Percentiles rank a stretch among this genome's conserved stretches.
Evolutionary conservation across 64 coral and sea anemone genomes (phyloP).

Genomic region (Pocillopora damicornis): DNA sequence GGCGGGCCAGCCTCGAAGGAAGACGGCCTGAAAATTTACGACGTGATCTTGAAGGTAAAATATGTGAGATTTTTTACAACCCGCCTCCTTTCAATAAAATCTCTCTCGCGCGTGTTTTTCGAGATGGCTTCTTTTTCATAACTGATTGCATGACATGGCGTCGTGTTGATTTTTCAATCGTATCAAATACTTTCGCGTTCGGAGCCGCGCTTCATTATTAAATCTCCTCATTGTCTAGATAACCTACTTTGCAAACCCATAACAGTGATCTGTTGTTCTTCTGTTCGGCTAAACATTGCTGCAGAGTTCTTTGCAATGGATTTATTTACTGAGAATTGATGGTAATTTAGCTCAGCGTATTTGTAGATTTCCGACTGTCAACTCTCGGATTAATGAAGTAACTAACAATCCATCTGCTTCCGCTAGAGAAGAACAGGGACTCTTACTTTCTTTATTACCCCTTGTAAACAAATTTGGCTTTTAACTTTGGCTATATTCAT

Average conservation of each 20-base stretch:
- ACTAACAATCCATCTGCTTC: constrained; percentile 89
- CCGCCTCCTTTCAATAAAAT: not conserved
- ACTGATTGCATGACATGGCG: not conserved
- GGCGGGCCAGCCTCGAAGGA: constrained; percentile 86
- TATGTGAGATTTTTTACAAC: not conserved
- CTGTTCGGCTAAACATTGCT: not conserved
- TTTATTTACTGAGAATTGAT: constrained; percentile 79
- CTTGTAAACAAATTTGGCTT: constrained; percentile 90
- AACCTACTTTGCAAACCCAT: constrained; percentile 24
- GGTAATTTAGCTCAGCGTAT: constrained; percentile 69
- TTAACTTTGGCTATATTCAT: constrained; percentile 34
- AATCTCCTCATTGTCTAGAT: constrained; percentile 12
- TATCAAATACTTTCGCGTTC: not conserved
- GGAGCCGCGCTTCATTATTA: not conserved
- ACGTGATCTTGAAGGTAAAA: constrained; percentile 86
- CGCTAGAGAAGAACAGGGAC: constrained; percentile 40
- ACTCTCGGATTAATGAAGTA: constrained; percentile 86
- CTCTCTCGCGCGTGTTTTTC: constrained; percentile 6
- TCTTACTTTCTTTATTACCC: constrained; percentile 63
- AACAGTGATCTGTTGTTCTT: constrained; percentile 25
- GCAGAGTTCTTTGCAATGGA: constrained; percentile 9
- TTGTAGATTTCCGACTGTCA: constrained; percentile 81
- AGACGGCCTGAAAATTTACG: constrained; percentile 73
- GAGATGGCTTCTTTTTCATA: not conserved
- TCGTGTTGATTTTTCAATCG: constrained; percentile 18